A percentile compares a stretch with the other conserved stretches of the same genome.
Evolutionary conservation across 1,140 invertebrate genomes (phyloP).

Genomic region (Aporrectodea caliginosa): DNA sequence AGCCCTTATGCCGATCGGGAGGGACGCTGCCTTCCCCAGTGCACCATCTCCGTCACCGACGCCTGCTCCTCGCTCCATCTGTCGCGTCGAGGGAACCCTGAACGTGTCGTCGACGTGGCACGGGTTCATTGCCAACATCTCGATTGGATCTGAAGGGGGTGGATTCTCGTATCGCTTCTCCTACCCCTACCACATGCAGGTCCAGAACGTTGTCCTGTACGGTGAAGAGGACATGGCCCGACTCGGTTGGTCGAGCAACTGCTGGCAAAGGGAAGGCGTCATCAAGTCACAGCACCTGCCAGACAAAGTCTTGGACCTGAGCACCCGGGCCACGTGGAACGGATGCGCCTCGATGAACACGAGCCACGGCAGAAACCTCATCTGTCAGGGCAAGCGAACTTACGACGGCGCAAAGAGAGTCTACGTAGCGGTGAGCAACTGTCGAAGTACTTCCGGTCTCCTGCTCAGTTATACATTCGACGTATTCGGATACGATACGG

Average conservation of each 20-base stretch:
- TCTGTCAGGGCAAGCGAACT: neutral
- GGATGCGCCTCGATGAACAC: slow-evolving; percentile 13
- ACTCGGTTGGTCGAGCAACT: slow-evolving; percentile 6
- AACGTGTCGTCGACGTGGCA: slow-evolving; percentile 20
- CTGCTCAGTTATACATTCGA: slow-evolving; percentile 17
- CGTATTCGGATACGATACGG: slow-evolving; percentile 12
- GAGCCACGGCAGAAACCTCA: no score
- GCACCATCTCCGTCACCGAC: no score
- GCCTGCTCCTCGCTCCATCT: neutral
- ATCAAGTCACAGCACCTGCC: slow-evolving; percentile 4
- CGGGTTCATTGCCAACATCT: slow-evolving; percentile 23
- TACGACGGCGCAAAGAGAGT: neutral
- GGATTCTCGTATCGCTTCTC: slow-evolving; percentile 22
- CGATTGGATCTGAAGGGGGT: slow-evolving; percentile 8
- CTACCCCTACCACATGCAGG: slow-evolving; percentile 24
- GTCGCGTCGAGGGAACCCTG: slow-evolving; percentile 18
- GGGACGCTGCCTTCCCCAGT: no score
- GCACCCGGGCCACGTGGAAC: slow-evolving; percentile 22
- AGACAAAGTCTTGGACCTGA: slow-evolving; percentile 23
- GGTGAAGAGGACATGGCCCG: neutral
- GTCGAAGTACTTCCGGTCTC: slow-evolving; percentile 20
- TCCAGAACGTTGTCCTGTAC: slow-evolving; percentile 3
- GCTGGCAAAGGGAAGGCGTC: slow-evolving; percentile 28
- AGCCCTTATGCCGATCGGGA: no score
- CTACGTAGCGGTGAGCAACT: slow-evolving; percentile 23